Conservation (phyloP, 2,888 invertebrate species). For the Scrobipalpa costella region DNA sequence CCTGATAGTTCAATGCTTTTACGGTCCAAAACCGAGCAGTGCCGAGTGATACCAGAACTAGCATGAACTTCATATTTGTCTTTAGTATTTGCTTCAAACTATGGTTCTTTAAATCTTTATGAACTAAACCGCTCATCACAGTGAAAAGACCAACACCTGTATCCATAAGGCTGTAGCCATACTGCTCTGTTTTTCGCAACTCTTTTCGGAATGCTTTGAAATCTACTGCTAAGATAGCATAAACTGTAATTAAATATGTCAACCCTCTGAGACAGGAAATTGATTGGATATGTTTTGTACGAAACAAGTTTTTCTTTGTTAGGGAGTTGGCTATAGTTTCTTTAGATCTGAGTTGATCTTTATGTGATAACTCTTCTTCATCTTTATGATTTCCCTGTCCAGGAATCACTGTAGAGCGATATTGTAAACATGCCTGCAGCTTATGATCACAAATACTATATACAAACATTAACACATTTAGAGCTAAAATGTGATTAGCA, state of each 20-base stretch:
- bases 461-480: slow-evolving; percentile 54
- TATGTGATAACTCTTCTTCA: neutral
- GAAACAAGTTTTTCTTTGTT: slow-evolving; percentile 41
- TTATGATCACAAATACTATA: slow-evolving; percentile 37
- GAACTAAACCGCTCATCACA: slow-evolving; percentile 89
- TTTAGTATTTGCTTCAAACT: slow-evolving; percentile 55
- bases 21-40: slow-evolving; percentile 81
- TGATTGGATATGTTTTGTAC: slow-evolving; percentile 52
- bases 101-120: slow-evolving; percentile 61
- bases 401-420: neutral
- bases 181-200: slow-evolving; percentile 93
- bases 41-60: slow-evolving; percentile 80
- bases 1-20: slow-evolving; percentile 88
- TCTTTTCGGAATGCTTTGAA: slow-evolving; percentile 92
- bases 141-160: slow-evolving; percentile 95
- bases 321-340: slow-evolving; percentile 40
- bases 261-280: slow-evolving; percentile 86
- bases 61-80: slow-evolving; percentile 60
- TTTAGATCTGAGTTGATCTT: slow-evolving; percentile 18
- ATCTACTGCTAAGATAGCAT: slow-evolving; percentile 96
- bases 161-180: slow-evolving; percentile 96
- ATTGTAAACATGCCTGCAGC: neutral
- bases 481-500: slow-evolving; percentile 54
- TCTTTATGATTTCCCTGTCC: neutral
- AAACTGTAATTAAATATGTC: slow-evolving; percentile 86